Base-by-base conservation (phyloP, 2,113 vertebrate species). In the Todiramphus saurophagus region DNA sequence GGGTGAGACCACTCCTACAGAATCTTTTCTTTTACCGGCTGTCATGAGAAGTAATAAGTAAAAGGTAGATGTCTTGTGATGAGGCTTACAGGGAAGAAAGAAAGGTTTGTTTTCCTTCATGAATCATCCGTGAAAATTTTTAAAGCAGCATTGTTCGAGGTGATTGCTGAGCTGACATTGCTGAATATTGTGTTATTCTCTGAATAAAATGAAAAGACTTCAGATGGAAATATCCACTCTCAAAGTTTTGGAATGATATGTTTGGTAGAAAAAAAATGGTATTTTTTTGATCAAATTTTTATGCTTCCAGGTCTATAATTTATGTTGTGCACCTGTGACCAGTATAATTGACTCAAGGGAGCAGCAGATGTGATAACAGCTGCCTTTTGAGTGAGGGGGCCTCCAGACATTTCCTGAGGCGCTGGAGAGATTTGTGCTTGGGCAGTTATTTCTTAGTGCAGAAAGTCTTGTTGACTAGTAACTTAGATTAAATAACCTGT, bases 61-160 rank as follows among this genome's bases (percentile, higher is more conserved):
- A 79, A 27, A 23, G 79, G 39, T 18, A 89, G 69, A 77, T 46
- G 5, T 82, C 86, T 95, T 93, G 91, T 91, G 83, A 89, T 87
- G 51, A 89, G 55, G 50, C 44, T 85, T 93, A 84, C 66, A 79
- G 37, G 33, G 53, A 91, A 73, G 11, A 87, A 94, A 83, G 55
- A 77, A 87, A 85, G 70, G 37, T 73, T 87, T 87, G 78, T 76
- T 91, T 95, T 76, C 53, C 89, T 91, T 91, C 67, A 62, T 96
- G 87, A 96, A 87, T 94, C 93, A 93, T 85, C 55, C 85, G 37
- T 18, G 39, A 90, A 94, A 58, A 53, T 15, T 13, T 78, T 94
- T 83, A 50, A 87, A 89, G 78, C 60, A 30, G 41, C 43, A 73
- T 95, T 96, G 67, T 96, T 96, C 4, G 1, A 91, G 27, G 44